Evolutionary conservation across 2,797 vertebrate genomes (phyloP).

Genomic region (Lepus oiostolus): DNA sequence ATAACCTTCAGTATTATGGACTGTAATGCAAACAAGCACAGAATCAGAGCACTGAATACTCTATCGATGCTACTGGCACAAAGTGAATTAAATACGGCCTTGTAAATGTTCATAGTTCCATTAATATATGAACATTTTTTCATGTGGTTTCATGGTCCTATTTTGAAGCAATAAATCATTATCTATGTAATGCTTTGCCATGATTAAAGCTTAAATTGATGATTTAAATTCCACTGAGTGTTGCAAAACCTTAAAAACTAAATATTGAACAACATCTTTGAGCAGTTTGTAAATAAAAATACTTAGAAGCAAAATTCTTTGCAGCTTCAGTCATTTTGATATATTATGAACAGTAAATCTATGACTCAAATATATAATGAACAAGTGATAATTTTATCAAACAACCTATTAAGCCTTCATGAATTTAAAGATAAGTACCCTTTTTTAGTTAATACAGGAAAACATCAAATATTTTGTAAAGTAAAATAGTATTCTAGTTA

Average conservation of each 20-base stretch:
- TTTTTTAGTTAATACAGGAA: slow-evolving; percentile 24
- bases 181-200: slow-evolving; percentile 46
- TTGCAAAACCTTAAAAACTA: slow-evolving; percentile 67
- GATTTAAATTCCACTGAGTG: slow-evolving; percentile 73
- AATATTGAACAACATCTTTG: slow-evolving; percentile 51
- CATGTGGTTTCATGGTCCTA: slow-evolving; percentile 48
- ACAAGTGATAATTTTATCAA: slow-evolving; percentile 17
- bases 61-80: background rate
- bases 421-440: background rate
- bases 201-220: slow-evolving; percentile 77
- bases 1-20: background rate
- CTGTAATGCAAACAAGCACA: slow-evolving; percentile 61
- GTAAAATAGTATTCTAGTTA: background rate
- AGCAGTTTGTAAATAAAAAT: slow-evolving; percentile 72
- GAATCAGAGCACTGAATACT: slow-evolving; percentile 48
- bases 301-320: slow-evolving; percentile 50
- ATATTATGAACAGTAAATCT: slow-evolving; percentile 15
- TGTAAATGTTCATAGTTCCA: slow-evolving; percentile 71
- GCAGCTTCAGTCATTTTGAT: slow-evolving; percentile 42
- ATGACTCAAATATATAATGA: background rate
- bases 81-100: slow-evolving; percentile 75
- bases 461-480: background rate
- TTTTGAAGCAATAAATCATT: slow-evolving; percentile 77
- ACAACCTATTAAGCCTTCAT: background rate
- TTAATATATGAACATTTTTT: slow-evolving; percentile 61